Evolutionary conservation across 2,113 vertebrate species (phyloP).

Genomic region (Clarias gariepinus): DNA sequence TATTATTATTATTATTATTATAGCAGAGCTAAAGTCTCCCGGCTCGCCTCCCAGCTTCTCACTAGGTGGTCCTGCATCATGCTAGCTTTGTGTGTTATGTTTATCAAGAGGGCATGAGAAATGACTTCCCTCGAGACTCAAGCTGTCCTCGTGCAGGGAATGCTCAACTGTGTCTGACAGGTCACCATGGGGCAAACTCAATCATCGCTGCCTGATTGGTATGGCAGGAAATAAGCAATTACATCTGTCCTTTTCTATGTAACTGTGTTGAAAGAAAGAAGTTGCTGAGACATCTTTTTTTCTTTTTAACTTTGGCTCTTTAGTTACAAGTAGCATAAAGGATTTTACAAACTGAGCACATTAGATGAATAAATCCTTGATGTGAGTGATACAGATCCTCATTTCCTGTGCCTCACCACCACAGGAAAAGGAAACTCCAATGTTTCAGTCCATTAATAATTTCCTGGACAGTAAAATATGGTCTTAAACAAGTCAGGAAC

Average conservation of each 20-base stretch:
- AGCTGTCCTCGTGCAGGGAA: conserved; percentile 30
- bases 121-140: conserved; percentile 62
- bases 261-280: conserved; percentile 32
- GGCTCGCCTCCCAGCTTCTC: conserved; percentile 43
- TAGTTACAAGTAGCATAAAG: neutral
- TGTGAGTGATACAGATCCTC: neutral
- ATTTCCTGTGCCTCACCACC: neutral
- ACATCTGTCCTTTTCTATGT: conserved; percentile 34
- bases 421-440: neutral
- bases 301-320: neutral
- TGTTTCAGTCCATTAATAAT: neutral
- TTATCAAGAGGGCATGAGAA: conserved; percentile 75
- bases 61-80: conserved; percentile 69
- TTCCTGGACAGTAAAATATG: neutral
- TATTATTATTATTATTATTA: neutral
- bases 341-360: neutral
- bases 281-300: neutral
- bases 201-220: conserved; percentile 44
- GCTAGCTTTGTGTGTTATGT: conserved; percentile 71
- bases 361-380: conserved; percentile 14
- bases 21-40: conserved; percentile 52
- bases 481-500: neutral
- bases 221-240: conserved; percentile 53
- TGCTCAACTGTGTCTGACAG: conserved; percentile 46
- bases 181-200: conserved; percentile 46